Conservation (phyloP, 2,888 invertebrate species). For the Beris morrisii region DNA sequence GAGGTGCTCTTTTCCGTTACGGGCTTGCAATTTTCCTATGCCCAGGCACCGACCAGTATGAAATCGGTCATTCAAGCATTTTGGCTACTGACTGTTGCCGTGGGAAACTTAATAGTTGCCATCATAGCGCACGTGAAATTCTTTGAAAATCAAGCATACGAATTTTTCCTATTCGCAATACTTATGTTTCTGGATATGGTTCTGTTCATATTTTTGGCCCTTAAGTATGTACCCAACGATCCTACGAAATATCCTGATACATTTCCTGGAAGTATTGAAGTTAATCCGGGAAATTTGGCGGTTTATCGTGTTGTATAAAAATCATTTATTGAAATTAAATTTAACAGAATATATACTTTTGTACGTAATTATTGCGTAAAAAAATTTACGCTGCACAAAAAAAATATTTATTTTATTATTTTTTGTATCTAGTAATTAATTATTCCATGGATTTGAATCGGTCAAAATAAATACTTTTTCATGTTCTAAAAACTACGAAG, state of each 20-base stretch:
- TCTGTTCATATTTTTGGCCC: constrained; percentile 78
- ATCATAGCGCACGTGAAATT: constrained; percentile 79
- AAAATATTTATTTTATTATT: no score
- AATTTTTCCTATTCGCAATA: constrained; percentile 87
- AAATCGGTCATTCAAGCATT: constrained; percentile 91
- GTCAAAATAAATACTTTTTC: no score
- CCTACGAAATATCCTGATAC: constrained; percentile 36
- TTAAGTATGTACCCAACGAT: constrained; percentile 65
- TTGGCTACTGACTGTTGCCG: constrained; percentile 91
- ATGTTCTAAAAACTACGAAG: no score
- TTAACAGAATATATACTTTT: no score
- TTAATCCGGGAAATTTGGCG: no score
- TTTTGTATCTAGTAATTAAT: no score
- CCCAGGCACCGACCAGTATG: constrained; percentile 76
- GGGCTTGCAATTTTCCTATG: constrained; percentile 71
- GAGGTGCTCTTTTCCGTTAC: constrained; percentile 70
- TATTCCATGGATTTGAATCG: no score
- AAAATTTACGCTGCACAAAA: no score
- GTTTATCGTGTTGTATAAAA: no score
- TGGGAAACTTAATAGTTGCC: constrained; percentile 92
- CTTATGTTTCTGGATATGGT: constrained; percentile 84
- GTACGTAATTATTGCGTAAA: no score
- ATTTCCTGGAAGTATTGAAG: neutral
- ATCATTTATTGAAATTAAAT: no score
- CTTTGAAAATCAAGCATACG: constrained; percentile 77